phyloP scores from a whole-genome alignment of 23 tunicate species.

The Corella eumyota region DNA sequence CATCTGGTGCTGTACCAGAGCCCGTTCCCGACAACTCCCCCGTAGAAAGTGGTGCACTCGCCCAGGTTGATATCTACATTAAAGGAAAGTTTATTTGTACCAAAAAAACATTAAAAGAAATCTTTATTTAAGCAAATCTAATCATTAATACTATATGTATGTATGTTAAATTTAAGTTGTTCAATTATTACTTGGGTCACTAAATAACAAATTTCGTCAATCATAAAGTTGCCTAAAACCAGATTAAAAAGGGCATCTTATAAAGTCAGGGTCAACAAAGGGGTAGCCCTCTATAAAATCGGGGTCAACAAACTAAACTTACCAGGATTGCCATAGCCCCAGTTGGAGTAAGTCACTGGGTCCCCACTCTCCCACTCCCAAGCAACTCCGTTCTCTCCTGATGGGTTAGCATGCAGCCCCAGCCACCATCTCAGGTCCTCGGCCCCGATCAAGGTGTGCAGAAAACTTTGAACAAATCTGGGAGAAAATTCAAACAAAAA shows the following conservation, averaged over 20 bases:
- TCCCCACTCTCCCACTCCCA: slow-evolving; percentile 92
- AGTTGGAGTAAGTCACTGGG: slow-evolving; percentile 70
- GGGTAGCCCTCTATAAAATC: too few species aligned
- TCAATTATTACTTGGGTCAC: too few species aligned
- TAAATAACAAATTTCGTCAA: too few species aligned
- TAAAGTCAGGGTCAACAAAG: too few species aligned
- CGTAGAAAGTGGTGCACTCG: slow-evolving; percentile 72
- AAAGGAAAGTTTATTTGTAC: not conserved
- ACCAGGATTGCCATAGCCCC: slow-evolving; percentile 86
- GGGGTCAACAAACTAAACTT: too few species aligned
- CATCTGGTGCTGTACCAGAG: slow-evolving; percentile 89
- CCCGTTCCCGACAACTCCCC: slow-evolving; percentile 66
- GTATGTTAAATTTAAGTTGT: too few species aligned
- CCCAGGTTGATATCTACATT: slow-evolving; percentile 42
- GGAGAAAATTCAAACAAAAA: not conserved
- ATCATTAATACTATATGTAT: too few species aligned
- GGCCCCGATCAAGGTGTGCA: slow-evolving; percentile 68
- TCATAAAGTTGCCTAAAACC: too few species aligned
- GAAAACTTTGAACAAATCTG: slow-evolving; percentile 78
- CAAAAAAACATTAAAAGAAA: too few species aligned
- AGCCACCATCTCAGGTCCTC: slow-evolving; percentile 93
- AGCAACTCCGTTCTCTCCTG: slow-evolving; percentile 24
- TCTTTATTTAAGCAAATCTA: too few species aligned
- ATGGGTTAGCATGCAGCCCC: slow-evolving; percentile 44
- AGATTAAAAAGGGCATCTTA: too few species aligned